These are phyloP conservation scores for Clupea harengus DNA, from an alignment of 2,113 vertebrate genomes.

Conservation along the genomic window DNA sequence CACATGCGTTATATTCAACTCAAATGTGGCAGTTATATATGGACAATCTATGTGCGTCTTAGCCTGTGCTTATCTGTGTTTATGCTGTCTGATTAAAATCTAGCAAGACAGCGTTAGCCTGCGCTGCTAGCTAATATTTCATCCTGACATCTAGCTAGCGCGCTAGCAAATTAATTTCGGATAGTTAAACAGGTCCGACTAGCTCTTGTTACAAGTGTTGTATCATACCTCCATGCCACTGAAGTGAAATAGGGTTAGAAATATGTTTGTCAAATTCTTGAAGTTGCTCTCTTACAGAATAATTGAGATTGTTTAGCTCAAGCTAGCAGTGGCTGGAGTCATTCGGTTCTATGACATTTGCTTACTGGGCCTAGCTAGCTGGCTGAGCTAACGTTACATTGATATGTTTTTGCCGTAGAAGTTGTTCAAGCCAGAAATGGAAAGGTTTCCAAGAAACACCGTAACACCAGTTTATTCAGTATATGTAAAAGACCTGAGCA, in stretches of 20 bases:
- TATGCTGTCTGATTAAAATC: constrained; percentile 3
- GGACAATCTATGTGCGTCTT: background rate
- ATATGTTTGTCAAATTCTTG: background rate
- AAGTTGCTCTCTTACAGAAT: background rate
- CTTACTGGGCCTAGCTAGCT: background rate
- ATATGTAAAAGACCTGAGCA: background rate
- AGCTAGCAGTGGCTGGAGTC: background rate
- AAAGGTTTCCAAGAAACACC: background rate
- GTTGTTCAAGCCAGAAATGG: background rate
- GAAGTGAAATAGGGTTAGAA: background rate
- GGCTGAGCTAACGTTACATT: constrained; percentile 6
- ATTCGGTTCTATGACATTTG: background rate
- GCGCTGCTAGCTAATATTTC: constrained; percentile 15
- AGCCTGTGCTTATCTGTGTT: background rate
- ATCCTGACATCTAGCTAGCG: background rate
- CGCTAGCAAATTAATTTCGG: background rate
- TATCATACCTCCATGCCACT: background rate
- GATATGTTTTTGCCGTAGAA: background rate
- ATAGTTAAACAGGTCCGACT: background rate
- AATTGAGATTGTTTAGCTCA: background rate
- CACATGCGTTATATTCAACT: background rate
- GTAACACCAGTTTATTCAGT: background rate
- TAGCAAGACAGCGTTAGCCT: background rate
- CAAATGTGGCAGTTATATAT: background rate
- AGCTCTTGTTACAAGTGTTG: background rate